phyloP scores from a whole-genome alignment of 1,140 invertebrate species.

The Danaus melanippus region DNA sequence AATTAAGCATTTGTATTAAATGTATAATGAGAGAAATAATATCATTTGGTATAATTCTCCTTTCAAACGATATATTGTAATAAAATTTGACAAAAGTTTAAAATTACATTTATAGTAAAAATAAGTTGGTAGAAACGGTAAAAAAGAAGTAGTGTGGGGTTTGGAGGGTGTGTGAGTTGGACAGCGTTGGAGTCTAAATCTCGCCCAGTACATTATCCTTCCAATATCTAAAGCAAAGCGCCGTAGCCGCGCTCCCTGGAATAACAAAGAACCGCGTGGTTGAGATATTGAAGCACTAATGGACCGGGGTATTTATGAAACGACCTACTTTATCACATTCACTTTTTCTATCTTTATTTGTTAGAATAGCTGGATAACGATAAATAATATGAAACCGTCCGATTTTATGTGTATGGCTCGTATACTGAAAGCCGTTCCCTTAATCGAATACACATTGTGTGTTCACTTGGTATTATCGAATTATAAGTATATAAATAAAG shows the following conservation, averaged over 20 bases:
- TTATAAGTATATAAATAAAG: not conserved
- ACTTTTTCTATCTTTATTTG: slow-evolving; percentile 29
- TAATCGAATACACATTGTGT: too few species aligned
- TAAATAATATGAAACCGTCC: slow-evolving; percentile 13
- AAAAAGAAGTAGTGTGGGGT: slow-evolving; percentile 17
- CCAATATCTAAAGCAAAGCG: slow-evolving; percentile 62
- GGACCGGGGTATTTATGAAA: slow-evolving; percentile 55
- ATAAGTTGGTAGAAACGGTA: too few species aligned
- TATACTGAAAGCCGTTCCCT: too few species aligned
- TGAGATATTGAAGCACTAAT: slow-evolving; percentile 63
- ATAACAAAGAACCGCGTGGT: slow-evolving; percentile 63
- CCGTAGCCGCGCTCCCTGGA: slow-evolving; percentile 46
- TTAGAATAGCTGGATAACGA: slow-evolving; percentile 16
- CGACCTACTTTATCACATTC: slow-evolving; percentile 31
- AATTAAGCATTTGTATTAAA: too few species aligned
- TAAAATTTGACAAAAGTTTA: too few species aligned
- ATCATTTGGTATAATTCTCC: too few species aligned
- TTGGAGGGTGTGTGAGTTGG: slow-evolving; percentile 22
- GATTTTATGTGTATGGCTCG: slow-evolving; percentile 2
- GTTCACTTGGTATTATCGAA: not conserved
- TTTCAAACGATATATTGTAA: too few species aligned
- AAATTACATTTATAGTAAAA: too few species aligned
- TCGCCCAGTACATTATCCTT: slow-evolving; percentile 59
- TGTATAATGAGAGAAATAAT: too few species aligned
- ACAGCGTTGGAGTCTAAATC: slow-evolving; percentile 39